Conservation (phyloP, 2,113 vertebrate genomes). For the Hiodon tergisus region DNA sequence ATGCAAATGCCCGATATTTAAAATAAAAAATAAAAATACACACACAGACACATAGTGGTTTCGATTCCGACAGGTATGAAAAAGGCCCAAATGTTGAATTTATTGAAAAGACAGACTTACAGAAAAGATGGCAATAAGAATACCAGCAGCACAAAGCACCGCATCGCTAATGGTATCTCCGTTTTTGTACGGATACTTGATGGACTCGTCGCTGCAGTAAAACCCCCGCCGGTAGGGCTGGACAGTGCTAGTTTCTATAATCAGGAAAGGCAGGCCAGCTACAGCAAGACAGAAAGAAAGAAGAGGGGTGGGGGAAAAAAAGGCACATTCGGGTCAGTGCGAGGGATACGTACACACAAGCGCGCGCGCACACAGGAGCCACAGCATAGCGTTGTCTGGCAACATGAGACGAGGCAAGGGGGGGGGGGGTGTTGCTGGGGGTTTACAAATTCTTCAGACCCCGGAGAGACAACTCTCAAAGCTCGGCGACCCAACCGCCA, state of each 20-base stretch:
- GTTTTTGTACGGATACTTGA: slow-evolving; percentile 89
- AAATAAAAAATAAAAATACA: neutral
- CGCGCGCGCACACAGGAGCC: slow-evolving; percentile 37
- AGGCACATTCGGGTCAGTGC: slow-evolving; percentile 49
- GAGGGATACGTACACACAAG: slow-evolving; percentile 55
- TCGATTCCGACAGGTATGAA: neutral
- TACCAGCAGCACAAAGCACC: slow-evolving; percentile 89
- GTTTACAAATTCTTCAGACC: neutral
- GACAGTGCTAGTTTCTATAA: slow-evolving; percentile 96
- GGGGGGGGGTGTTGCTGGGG: slow-evolving; percentile 32
- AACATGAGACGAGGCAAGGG: slow-evolving; percentile 37
- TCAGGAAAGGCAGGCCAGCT: slow-evolving; percentile 96
- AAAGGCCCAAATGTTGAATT: slow-evolving; percentile 14
- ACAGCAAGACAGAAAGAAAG: slow-evolving; percentile 55
- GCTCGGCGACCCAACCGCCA: neutral
- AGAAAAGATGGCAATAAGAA: slow-evolving; percentile 89
- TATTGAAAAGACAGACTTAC: slow-evolving; percentile 66
- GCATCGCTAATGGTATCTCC: slow-evolving; percentile 94
- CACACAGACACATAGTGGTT: neutral
- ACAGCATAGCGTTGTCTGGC: slow-evolving; percentile 51
- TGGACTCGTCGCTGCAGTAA: slow-evolving; percentile 86
- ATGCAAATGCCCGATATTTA: neutral
- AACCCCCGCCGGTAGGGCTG: slow-evolving; percentile 80
- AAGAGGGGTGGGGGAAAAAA: slow-evolving; percentile 32
- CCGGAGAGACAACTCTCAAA: neutral